Evolutionary conservation across 2,797 vertebrate genomes (phyloP), one percentile per base, ranked within the genome.

Genomic region (Dendrocincla tyrannina): DNA sequence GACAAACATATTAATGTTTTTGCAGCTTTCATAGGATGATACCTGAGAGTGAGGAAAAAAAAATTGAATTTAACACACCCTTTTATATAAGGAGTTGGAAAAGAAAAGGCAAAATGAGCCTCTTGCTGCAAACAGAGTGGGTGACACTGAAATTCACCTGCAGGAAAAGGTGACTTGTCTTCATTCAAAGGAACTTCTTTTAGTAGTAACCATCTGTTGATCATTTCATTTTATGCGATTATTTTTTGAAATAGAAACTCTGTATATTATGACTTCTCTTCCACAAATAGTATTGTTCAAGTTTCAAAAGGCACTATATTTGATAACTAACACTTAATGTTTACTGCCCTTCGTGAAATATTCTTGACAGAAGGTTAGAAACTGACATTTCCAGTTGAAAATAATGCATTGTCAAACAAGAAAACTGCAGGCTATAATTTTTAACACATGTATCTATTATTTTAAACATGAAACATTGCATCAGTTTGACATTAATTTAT

Each of bases 401-500:
- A 97, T 97, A 97, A 98, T 97, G 94, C 95, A 96, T 95, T 97
- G 97, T 97, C 97, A 98, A 97, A 96, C 89, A 95, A 96, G 96
- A 97, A 97, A 97, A 98, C 93, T 96, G 96, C 94, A 97, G 97
- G 97, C 94, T 97, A 95, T 97, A 97, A 97, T 97, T 98, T 98
- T 97, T 98, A 97, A 96, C 96, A 97, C 97, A 97, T 95, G 97
- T 96, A 95, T 97, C 97, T 97, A 97, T 98, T 98, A 98, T 98
- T 98, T 98, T 97, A 97, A 98, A 97, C 97, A 97, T 96, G 96
- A 98, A 98, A 97, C 95, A 89, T 96, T 93, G 88, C 93, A 96
- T 97, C 89, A 85, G 91, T 97, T 96, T 98, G 98, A 98, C 97
- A 96, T 98, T 98, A 98, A 98, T 98, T 98, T 97, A 97, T 98